Conservation (phyloP, 2,797 vertebrate species). For the Eremophila alpestris region DNA sequence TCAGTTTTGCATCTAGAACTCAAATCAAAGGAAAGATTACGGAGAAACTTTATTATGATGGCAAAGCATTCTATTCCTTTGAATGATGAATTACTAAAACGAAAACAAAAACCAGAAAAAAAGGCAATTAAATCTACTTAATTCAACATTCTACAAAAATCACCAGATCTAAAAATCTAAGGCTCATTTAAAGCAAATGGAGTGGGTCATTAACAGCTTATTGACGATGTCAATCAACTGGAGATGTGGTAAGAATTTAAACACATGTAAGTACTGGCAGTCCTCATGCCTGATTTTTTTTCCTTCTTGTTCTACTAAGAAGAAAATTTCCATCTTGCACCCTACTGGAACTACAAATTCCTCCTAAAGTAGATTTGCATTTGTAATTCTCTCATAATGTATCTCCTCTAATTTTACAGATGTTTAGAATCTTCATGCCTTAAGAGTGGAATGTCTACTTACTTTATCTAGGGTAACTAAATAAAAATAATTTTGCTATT, state of each 20-base stretch:
- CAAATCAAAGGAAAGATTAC: not conserved
- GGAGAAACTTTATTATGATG: not conserved
- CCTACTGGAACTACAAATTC: not conserved
- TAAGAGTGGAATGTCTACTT: not conserved
- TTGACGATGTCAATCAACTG: conserved; percentile 65
- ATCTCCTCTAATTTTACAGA: not conserved
- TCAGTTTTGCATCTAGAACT: conserved; percentile 8
- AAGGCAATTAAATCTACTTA: conserved; percentile 46
- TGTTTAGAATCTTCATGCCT: not conserved
- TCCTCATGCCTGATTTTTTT: not conserved
- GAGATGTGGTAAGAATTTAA: conserved; percentile 63
- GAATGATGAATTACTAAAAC: conserved; percentile 18
- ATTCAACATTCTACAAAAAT: conserved; percentile 61
- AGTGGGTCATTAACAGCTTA: conserved; percentile 67
- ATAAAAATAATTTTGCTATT: not conserved
- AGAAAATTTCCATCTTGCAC: not conserved
- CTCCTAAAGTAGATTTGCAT: not conserved
- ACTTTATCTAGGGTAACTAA: not conserved
- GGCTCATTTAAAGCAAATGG: conserved; percentile 65
- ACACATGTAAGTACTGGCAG: not conserved
- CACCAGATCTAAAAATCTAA: conserved; percentile 58
- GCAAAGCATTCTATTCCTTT: not conserved
- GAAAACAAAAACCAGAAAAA: not conserved
- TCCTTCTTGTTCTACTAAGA: not conserved
- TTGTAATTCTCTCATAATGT: not conserved